These are phyloP conservation scores for Mesaphorura yosii DNA, from an alignment of 1,140 invertebrate genomes.

Conservation along the genomic window DNA sequence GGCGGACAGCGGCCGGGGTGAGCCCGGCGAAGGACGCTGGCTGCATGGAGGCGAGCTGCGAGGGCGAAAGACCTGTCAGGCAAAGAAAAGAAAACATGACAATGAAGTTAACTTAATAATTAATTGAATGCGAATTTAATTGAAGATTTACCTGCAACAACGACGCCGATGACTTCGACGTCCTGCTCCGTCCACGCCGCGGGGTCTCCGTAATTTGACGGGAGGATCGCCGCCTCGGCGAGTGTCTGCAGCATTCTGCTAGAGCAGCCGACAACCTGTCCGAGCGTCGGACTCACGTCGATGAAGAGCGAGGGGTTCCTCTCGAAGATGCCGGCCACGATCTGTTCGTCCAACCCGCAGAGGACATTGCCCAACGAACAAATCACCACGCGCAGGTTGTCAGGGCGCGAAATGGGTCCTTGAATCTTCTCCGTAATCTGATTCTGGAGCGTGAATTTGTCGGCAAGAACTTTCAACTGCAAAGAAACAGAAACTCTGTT, in stretches of 20 bases:
- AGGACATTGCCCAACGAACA: slow-evolving; percentile 24
- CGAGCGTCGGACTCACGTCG: slow-evolving; percentile 22
- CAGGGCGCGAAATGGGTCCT: slow-evolving; percentile 13
- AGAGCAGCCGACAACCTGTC: slow-evolving; percentile 20
- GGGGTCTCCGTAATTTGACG: slow-evolving; percentile 27
- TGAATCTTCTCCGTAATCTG: slow-evolving; percentile 14
- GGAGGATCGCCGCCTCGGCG: slow-evolving; percentile 16
- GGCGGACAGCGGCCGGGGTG: slow-evolving; percentile 9
- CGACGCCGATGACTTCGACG: slow-evolving; percentile 24
- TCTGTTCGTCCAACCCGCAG: slow-evolving; percentile 19
- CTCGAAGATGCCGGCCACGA: slow-evolving; percentile 24
- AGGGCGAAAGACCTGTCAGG: slow-evolving; percentile 21
- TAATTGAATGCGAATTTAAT: background rate
- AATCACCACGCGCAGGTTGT: slow-evolving; percentile 18
- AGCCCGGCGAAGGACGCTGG: slow-evolving; percentile 20
- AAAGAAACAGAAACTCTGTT: slow-evolving; percentile 5
- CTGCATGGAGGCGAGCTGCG: slow-evolving; percentile 14
- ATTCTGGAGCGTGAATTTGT: slow-evolving; percentile 27
- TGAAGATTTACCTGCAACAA: slow-evolving; percentile 23
- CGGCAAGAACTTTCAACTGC: slow-evolving; percentile 26
- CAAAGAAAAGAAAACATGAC: background rate
- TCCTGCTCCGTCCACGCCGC: slow-evolving; percentile 24
- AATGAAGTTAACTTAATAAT: background rate
- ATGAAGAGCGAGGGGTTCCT: slow-evolving; percentile 20
- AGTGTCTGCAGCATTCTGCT: slow-evolving; percentile 12